Conservation (phyloP, 2,797 vertebrate species). For the Emydoidea blandingii region DNA sequence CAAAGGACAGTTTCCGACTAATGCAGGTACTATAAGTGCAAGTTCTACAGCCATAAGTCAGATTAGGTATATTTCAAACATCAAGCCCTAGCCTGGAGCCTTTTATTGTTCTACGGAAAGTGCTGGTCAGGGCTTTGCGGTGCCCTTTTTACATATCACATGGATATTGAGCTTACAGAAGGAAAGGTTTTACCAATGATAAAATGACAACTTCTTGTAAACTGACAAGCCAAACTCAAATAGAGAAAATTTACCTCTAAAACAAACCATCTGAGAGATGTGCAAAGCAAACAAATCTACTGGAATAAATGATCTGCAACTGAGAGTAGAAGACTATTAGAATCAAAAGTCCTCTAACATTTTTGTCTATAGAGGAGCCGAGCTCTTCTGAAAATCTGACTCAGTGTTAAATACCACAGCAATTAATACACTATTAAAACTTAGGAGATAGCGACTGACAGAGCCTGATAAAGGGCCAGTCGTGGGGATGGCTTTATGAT, state of each 20-base stretch:
- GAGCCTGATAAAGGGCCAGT: background rate
- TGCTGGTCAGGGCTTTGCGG: conserved; percentile 19
- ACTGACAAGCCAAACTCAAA: background rate
- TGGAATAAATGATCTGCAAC: background rate
- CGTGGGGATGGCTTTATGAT: background rate
- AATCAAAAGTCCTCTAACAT: conserved; percentile 26
- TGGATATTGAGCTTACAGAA: background rate
- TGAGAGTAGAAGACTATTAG: background rate
- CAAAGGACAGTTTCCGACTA: background rate
- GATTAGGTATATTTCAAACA: background rate
- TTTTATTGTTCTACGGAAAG: background rate
- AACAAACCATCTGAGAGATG: background rate
- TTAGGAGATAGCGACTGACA: background rate
- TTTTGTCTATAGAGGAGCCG: background rate
- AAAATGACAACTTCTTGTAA: background rate
- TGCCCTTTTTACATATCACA: background rate
- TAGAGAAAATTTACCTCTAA: background rate
- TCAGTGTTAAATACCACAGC: background rate
- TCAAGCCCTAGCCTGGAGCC: background rate
- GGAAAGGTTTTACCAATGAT: background rate
- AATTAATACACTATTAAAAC: background rate
- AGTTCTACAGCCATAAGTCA: background rate
- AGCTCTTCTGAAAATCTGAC: conserved; percentile 26
- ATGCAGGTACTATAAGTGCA: background rate
- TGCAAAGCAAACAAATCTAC: conserved; percentile 11